These are phyloP conservation scores for Chionis minor DNA, from an alignment of 2,113 vertebrate species.

Conservation along the genomic window DNA sequence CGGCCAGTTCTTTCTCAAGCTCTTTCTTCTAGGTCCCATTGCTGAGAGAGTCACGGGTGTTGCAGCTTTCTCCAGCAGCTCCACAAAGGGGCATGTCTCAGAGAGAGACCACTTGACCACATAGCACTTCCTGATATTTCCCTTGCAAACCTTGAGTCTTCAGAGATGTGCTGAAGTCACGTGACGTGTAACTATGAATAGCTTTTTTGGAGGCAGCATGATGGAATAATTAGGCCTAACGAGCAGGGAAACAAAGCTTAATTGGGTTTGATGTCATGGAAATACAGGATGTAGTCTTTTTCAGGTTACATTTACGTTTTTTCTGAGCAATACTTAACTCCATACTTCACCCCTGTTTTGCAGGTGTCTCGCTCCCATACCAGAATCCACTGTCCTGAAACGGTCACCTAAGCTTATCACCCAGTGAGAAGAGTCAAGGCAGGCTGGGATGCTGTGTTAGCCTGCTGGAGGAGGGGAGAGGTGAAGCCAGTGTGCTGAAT, in stretches of 20 bases:
- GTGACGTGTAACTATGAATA: background rate
- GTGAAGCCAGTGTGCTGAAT: background rate
- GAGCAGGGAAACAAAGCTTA: background rate
- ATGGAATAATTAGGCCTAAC: background rate
- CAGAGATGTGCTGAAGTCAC: background rate
- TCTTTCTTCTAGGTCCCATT: background rate
- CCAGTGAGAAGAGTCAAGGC: background rate
- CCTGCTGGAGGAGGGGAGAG: background rate
- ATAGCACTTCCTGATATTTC: background rate
- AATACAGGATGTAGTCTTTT: background rate
- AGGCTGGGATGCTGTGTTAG: background rate
- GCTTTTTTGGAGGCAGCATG: background rate
- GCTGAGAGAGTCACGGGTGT: background rate
- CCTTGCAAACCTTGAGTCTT: background rate
- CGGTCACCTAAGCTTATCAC: background rate
- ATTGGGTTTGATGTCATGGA: background rate
- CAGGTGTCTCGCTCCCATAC: fast-evolving
- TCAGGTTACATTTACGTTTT: background rate
- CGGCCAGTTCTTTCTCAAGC: background rate
- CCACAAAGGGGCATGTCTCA: background rate
- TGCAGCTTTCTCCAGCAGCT: background rate
- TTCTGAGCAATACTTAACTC: background rate
- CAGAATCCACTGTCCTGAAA: background rate
- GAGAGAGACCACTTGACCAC: background rate
- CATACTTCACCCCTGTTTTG: background rate